phyloP scores from a whole-genome alignment of 2,113 vertebrate genomes.

The Bambusicola thoracicus region DNA sequence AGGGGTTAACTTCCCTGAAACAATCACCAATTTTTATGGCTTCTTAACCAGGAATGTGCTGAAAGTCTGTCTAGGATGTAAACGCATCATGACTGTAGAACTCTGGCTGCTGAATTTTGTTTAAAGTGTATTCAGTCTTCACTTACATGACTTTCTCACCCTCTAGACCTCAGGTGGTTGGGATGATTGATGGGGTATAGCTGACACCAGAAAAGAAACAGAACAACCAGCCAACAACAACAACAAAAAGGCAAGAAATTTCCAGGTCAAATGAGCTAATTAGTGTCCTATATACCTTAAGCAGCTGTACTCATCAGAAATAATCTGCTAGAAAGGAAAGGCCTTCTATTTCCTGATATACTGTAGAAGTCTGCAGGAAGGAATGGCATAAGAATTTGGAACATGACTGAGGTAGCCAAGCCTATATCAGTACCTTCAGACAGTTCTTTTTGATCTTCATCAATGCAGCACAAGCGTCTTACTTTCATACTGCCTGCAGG shows the following conservation, averaged over 20 bases:
- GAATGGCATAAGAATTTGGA: not conserved
- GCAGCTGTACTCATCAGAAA: not conserved
- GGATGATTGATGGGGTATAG: not conserved
- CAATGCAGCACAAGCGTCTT: not conserved
- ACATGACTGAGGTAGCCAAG: not conserved
- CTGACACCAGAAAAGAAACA: not conserved
- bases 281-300: not conserved
- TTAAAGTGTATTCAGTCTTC: not conserved
- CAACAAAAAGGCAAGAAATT: not conserved
- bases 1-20: not conserved
- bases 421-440: not conserved
- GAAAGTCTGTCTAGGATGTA: not conserved
- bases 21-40: not conserved
- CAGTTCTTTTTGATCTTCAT: not conserved
- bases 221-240: too few species aligned
- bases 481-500: not conserved
- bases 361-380: not conserved
- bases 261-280: not conserved
- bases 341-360: not conserved
- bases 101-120: not conserved
- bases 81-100: not conserved
- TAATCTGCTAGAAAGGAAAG: not conserved
- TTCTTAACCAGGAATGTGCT: not conserved
- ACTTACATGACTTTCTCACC: not conserved
- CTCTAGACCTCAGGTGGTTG: not conserved